These are phyloP conservation scores for Hypotaenidia okinawae DNA, from an alignment of 2,797 vertebrate genomes.

Conservation along the genomic window DNA sequence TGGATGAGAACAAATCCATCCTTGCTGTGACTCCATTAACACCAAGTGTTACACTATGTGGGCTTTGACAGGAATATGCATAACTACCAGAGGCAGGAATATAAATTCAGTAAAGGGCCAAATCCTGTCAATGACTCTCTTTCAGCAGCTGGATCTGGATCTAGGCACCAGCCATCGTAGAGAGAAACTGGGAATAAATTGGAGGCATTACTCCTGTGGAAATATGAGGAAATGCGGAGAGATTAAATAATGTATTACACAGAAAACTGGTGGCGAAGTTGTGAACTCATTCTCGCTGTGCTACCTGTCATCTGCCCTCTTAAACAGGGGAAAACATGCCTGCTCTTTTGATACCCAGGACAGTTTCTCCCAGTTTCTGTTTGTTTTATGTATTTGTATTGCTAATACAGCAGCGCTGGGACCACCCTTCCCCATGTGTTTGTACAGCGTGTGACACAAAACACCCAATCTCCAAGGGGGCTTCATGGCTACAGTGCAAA, in stretches of 20 bases:
- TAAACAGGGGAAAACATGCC: background rate
- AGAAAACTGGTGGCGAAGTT: background rate
- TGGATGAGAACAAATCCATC: conserved; percentile 40
- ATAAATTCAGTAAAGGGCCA: conserved; percentile 39
- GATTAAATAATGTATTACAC: background rate
- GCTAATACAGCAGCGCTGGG: accelerated
- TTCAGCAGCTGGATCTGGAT: background rate
- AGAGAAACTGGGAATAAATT: background rate
- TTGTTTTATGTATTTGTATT: background rate
- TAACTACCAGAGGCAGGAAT: conserved; percentile 17
- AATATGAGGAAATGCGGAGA: background rate
- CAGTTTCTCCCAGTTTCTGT: background rate
- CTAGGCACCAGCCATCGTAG: background rate
- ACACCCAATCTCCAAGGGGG: accelerated
- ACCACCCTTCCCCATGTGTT: background rate
- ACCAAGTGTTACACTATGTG: conserved; percentile 5
- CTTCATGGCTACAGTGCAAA: background rate
- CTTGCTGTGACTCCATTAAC: conserved; percentile 28
- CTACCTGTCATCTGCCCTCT: background rate
- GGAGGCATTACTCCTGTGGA: background rate
- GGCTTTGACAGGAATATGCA: conserved; percentile 40
- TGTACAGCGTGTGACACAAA: background rate
- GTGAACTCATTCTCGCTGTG: background rate
- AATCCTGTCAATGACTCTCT: background rate
- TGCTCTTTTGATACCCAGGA: background rate